phyloP scores from a whole-genome alignment of 2,888 invertebrate genomes.

The Drosophila paranaensis region DNA sequence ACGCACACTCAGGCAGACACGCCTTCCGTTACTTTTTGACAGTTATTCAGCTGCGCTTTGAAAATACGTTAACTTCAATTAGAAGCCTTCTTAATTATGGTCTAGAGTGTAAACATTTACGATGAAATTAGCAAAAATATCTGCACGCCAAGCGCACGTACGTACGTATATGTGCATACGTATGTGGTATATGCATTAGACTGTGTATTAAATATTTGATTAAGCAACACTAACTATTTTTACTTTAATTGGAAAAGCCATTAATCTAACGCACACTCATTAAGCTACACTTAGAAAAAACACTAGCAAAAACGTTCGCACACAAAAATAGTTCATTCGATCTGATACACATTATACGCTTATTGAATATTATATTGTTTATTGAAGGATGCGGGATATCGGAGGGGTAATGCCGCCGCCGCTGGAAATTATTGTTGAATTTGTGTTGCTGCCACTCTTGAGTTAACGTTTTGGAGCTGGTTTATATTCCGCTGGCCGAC shows the following conservation, averaged over 20 bases:
- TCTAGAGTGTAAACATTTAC: slow-evolving; percentile 32
- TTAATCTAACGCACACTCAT: slow-evolving; percentile 49
- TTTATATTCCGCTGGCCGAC: slow-evolving; percentile 30
- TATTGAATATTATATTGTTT: background rate
- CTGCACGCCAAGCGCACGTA: slow-evolving; percentile 24
- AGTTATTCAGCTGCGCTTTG: slow-evolving; percentile 20
- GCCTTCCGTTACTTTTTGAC: slow-evolving; percentile 34
- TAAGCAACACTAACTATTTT: slow-evolving; percentile 66
- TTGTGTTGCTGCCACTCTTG: slow-evolving; percentile 8
- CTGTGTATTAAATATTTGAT: slow-evolving; percentile 50
- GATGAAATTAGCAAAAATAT: slow-evolving; percentile 64
- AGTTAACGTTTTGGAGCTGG: slow-evolving; percentile 23
- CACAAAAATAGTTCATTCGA: slow-evolving; percentile 42
- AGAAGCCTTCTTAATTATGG: slow-evolving; percentile 8
- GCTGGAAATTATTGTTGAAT: slow-evolving; percentile 30
- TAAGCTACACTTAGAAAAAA: slow-evolving; percentile 39
- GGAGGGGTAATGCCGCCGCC: slow-evolving; percentile 7
- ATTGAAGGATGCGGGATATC: background rate
- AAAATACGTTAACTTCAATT: slow-evolving; percentile 29
- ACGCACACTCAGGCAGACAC: slow-evolving; percentile 20
- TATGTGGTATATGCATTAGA: slow-evolving; percentile 15
- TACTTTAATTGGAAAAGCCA: slow-evolving; percentile 43
- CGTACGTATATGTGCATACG: background rate
- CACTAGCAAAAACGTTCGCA: slow-evolving; percentile 33
- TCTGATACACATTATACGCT: slow-evolving; percentile 28